phyloP scores from a whole-genome alignment of 2,888 invertebrate genomes.

The Plutella xylostella region DNA sequence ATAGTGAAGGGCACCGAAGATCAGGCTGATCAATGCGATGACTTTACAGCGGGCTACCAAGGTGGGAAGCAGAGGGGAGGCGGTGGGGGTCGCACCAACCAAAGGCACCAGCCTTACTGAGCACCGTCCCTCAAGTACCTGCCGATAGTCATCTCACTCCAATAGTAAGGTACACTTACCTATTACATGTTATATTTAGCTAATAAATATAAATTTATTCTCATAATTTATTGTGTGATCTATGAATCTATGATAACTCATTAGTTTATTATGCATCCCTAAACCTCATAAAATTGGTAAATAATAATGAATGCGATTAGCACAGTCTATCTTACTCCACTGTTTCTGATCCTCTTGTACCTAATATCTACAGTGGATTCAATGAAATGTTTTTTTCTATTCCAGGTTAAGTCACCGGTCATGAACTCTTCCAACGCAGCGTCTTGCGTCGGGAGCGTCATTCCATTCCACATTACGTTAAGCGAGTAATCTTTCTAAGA shows the following conservation, averaged over 20 bases:
- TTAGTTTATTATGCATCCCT: too few relatives aligned
- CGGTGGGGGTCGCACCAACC: constrained; percentile 80
- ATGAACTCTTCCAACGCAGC: constrained; percentile 48
- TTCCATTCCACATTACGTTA: constrained; percentile 68
- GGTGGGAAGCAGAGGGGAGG: constrained; percentile 88
- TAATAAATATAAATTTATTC: too few relatives aligned
- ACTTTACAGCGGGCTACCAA: constrained; percentile 73
- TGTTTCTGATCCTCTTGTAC: too few relatives aligned
- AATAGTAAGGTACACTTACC: constrained; percentile 66
- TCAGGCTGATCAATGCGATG: constrained; percentile 6
- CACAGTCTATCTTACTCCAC: too few relatives aligned
- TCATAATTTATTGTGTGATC: too few relatives aligned
- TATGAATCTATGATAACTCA: too few relatives aligned
- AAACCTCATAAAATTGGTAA: too few relatives aligned
- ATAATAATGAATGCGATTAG: too few relatives aligned
- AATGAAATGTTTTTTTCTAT: constrained; percentile 26
- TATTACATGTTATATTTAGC: too few relatives aligned
- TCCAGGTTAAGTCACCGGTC: constrained; percentile 67
- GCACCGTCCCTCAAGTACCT: constrained; percentile 38
- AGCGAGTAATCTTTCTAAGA: constrained; percentile 61
- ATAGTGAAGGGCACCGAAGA: not conserved
- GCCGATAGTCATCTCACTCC: constrained; percentile 63
- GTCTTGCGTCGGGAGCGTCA: constrained; percentile 57
- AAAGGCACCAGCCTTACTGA: constrained; percentile 91
- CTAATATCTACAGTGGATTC: too few relatives aligned